Evolutionary conservation across 2,797 vertebrate species (phyloP).

Genomic region (Naso thynnoides): DNA sequence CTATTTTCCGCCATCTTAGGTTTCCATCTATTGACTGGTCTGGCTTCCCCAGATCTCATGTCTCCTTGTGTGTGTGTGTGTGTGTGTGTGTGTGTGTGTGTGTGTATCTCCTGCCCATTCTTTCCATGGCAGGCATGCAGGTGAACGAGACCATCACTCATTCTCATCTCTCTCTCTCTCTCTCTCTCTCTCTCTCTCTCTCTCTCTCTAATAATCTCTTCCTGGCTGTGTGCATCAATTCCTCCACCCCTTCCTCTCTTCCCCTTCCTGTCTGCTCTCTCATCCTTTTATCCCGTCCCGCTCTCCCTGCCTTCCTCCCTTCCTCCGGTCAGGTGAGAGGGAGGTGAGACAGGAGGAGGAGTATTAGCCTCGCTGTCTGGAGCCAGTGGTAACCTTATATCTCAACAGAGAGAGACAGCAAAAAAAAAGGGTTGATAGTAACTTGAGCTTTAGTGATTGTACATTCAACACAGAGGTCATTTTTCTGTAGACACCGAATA

Average conservation of each 20-base stretch:
- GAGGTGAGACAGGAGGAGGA: slow-evolving; percentile 41
- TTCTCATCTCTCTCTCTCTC: slow-evolving; percentile 50
- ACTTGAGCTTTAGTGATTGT: slow-evolving; percentile 79
- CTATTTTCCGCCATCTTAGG: slow-evolving; percentile 65
- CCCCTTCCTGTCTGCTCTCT: slow-evolving; percentile 33
- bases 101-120: slow-evolving; percentile 46
- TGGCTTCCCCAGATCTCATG: slow-evolving; percentile 29
- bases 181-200: slow-evolving; percentile 37
- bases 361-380: slow-evolving; percentile 79
- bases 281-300: slow-evolving; percentile 45
- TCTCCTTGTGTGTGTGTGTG: slow-evolving; percentile 16
- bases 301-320: slow-evolving; percentile 32
- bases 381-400: slow-evolving; percentile 83
- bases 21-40: slow-evolving; percentile 61
- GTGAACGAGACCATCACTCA: slow-evolving; percentile 58
- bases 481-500: slow-evolving; percentile 71
- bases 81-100: neutral
- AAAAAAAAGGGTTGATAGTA: slow-evolving; percentile 67
- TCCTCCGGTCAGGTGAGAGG: slow-evolving; percentile 64
- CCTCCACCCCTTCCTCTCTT: neutral
- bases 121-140: slow-evolving; percentile 42
- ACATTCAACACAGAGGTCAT: slow-evolving; percentile 79
- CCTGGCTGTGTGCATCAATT: slow-evolving; percentile 7
- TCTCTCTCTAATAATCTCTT: slow-evolving; percentile 26
- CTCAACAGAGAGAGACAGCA: slow-evolving; percentile 52